Percentiles rank a stretch among this genome's conserved stretches.
phyloP scores from a whole-genome alignment of 2,797 vertebrate genomes.

The Muraenolepis orangiensis region DNA sequence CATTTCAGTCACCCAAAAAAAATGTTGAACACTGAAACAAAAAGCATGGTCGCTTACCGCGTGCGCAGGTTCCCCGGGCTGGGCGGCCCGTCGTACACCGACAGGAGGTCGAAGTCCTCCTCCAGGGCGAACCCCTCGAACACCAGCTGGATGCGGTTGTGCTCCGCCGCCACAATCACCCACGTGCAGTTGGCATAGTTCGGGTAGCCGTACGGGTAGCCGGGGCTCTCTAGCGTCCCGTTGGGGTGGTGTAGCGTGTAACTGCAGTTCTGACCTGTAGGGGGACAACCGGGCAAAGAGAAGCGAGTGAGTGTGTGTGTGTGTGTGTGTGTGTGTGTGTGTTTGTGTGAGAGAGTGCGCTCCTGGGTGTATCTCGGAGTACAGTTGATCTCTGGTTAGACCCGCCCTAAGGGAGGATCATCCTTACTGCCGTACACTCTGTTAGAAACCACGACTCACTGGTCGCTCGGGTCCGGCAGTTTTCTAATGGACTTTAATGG shows the following conservation, averaged over 20 bases:
- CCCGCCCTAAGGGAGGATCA: too few relatives aligned
- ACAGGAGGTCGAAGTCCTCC: conserved; percentile 96
- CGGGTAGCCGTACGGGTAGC: conserved; percentile 96
- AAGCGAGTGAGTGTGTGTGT: conserved; percentile 2
- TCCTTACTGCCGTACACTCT: too few relatives aligned
- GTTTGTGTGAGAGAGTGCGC: too few relatives aligned
- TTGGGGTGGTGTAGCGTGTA: conserved; percentile 89
- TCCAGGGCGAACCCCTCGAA: conserved; percentile 98
- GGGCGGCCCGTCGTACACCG: conserved; percentile 90
- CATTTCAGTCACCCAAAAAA: too few relatives aligned
- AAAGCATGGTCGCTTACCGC: conserved; percentile 73
- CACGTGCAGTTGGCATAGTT: conserved; percentile 99
- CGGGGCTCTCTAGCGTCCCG: conserved; percentile 95
- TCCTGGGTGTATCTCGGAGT: too few relatives aligned
- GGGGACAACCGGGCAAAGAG: conserved; percentile 42
- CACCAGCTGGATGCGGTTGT: conserved; percentile 96
- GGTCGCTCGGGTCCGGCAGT: too few relatives aligned
- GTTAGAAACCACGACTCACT: too few relatives aligned
- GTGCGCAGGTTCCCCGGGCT: conserved; percentile 89
- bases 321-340: not conserved
- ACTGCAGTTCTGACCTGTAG: conserved; percentile 94
- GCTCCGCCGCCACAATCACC: conserved; percentile 90
- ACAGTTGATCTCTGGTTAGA: too few relatives aligned
- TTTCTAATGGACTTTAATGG: too few relatives aligned
- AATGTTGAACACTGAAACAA: too few relatives aligned